phyloP scores from a whole-genome alignment of 2,888 invertebrate genomes.

The Brenthis daphne region DNA sequence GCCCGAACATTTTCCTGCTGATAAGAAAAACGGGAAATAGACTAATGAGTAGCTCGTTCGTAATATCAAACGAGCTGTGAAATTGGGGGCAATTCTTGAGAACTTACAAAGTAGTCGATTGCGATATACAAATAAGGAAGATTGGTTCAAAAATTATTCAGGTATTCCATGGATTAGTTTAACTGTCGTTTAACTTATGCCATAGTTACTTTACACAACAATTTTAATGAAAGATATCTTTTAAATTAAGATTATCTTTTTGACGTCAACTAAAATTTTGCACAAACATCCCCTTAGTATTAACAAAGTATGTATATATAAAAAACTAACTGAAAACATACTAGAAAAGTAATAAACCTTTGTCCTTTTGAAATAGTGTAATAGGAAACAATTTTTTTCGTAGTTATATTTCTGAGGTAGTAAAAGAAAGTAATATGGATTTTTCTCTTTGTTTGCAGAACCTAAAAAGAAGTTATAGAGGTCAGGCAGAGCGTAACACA shows the following conservation, averaged over 20 bases:
- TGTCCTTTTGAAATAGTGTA: neutral
- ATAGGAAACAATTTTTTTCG: neutral
- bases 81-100: conserved; percentile 34
- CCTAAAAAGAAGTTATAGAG: conserved; percentile 41
- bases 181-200: neutral
- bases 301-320: too few relatives aligned
- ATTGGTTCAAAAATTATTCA: conserved; percentile 10
- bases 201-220: neutral
- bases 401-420: conserved; percentile 1
- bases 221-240: neutral
- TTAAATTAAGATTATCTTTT: neutral
- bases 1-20: conserved; percentile 27
- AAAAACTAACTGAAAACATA: too few relatives aligned
- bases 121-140: conserved; percentile 27
- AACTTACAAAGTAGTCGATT: conserved; percentile 31
- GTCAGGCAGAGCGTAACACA: conserved; percentile 40
- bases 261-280: too few relatives aligned
- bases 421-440: conserved; percentile 5
- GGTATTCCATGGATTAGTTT: neutral
- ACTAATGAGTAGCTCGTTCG: conserved; percentile 34
- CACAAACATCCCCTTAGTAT: too few relatives aligned
- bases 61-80: conserved; percentile 37
- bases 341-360: neutral
- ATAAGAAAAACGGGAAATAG: conserved; percentile 32
- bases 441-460: conserved; percentile 24